Conservation (phyloP, 2,113 vertebrate species). For the Riparia riparia region DNA sequence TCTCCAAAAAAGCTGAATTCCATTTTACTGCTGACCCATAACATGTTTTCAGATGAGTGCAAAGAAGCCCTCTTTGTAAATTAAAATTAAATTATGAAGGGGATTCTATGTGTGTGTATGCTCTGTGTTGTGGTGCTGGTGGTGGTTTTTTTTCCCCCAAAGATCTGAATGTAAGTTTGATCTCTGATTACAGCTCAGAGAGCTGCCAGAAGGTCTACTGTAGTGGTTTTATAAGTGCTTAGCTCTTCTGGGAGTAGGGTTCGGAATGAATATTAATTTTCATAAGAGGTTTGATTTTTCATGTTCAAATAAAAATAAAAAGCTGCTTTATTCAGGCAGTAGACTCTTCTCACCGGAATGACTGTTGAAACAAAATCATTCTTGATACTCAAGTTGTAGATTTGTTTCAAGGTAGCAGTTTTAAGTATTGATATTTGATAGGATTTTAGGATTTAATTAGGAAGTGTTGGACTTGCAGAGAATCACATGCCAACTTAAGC, state of each 20-base stretch:
- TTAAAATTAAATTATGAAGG: background rate
- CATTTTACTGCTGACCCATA: background rate
- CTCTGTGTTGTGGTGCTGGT: background rate
- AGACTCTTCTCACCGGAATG: slow-evolving; percentile 28
- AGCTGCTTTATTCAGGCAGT: slow-evolving; percentile 14
- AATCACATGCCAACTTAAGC: background rate
- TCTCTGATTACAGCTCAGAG: background rate
- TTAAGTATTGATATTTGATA: background rate
- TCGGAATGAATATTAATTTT: background rate
- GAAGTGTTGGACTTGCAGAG: background rate
- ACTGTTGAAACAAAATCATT: slow-evolving; percentile 47
- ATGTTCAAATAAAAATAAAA: background rate
- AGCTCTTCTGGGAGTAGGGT: background rate
- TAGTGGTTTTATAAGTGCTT: background rate
- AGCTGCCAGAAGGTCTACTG: background rate
- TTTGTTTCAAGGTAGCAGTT: background rate
- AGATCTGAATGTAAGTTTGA: background rate
- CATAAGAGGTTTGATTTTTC: background rate
- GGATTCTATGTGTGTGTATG: background rate
- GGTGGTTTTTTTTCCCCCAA: background rate
- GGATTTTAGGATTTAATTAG: background rate
- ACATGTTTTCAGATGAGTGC: background rate
- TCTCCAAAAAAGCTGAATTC: background rate
- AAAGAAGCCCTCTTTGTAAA: background rate
- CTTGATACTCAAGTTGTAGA: background rate